Percentiles rank a stretch among this genome's conserved stretches.
These are phyloP conservation scores for Parascotia fuliginaria DNA, from an alignment of 2,888 invertebrate genomes.

Conservation along the genomic window DNA sequence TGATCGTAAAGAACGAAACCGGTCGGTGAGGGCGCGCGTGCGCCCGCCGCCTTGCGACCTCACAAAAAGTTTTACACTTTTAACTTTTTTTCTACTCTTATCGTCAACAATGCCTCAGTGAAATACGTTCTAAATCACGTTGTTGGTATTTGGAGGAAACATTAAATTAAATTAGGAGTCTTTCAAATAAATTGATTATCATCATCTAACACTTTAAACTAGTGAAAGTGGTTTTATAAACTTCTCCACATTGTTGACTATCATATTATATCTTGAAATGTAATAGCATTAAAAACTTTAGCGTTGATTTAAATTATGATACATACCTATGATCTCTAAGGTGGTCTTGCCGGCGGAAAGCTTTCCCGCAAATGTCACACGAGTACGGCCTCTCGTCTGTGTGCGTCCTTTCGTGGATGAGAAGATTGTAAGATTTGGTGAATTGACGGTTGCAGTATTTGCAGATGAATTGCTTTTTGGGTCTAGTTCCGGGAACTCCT, in stretches of 20 bases:
- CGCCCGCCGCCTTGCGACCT: conserved; percentile 79
- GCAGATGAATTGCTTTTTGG: conserved; percentile 97
- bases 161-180: conserved; percentile 68
- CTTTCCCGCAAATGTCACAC: conserved; percentile 98
- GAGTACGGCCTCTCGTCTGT: conserved; percentile 98
- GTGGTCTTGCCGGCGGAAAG: conserved; percentile 97
- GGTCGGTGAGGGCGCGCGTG: conserved; percentile 79
- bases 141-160: conserved; percentile 70
- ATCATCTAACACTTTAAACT: conserved; percentile 27
- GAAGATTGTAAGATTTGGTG: conserved; percentile 98
- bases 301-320: conserved; percentile 21
- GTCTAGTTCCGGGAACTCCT: conserved; percentile 86
- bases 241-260: conserved; percentile 8
- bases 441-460: conserved; percentile 98
- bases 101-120: conserved; percentile 75
- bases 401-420: conserved; percentile 98
- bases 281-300: conserved; percentile 29
- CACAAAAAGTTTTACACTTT: conserved; percentile 84
- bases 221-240: conserved; percentile 47
- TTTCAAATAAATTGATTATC: conserved; percentile 49
- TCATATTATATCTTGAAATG: conserved; percentile 31
- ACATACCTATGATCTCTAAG: conserved; percentile 94
- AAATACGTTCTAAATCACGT: conserved; percentile 76
- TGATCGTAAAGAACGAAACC: conserved; percentile 83
- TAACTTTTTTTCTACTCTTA: conserved; percentile 73